These are phyloP conservation scores for Sarcophilus harrisii DNA, from an alignment of 2,797 vertebrate species.

Conservation along the genomic window DNA sequence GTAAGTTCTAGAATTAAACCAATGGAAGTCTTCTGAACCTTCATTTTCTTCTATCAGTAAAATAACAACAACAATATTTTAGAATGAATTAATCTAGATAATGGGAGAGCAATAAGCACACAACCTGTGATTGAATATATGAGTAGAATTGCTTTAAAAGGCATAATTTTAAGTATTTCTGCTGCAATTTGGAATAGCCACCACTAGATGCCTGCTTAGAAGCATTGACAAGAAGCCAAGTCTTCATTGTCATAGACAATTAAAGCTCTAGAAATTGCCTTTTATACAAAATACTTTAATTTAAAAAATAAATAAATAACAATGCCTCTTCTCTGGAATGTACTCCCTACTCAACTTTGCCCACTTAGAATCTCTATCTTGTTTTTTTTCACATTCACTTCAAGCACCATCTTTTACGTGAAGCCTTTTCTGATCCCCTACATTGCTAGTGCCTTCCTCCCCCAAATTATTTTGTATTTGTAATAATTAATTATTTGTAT, in stretches of 20 bases:
- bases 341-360: not conserved
- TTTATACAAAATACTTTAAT: not conserved
- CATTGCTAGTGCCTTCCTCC: not conserved
- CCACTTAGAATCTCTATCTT: not conserved
- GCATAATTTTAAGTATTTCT: not conserved
- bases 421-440: not conserved
- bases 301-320: not conserved
- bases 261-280: not conserved
- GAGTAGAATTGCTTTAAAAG: not conserved
- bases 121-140: not conserved
- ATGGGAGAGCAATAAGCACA: not conserved
- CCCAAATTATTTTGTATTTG: not conserved
- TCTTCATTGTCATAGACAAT: not conserved
- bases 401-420: not conserved
- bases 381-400: not conserved
- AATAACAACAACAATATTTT: not conserved
- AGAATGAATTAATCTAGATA: not conserved
- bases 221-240: not conserved
- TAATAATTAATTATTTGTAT: too few relatives aligned
- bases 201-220: not conserved
- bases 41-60: not conserved
- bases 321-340: not conserved
- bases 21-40: not conserved
- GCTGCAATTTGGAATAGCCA: not conserved
- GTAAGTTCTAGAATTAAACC: not conserved